Conservation (phyloP, 1,140 invertebrate species). For the Phenacoccus solenopsis region DNA sequence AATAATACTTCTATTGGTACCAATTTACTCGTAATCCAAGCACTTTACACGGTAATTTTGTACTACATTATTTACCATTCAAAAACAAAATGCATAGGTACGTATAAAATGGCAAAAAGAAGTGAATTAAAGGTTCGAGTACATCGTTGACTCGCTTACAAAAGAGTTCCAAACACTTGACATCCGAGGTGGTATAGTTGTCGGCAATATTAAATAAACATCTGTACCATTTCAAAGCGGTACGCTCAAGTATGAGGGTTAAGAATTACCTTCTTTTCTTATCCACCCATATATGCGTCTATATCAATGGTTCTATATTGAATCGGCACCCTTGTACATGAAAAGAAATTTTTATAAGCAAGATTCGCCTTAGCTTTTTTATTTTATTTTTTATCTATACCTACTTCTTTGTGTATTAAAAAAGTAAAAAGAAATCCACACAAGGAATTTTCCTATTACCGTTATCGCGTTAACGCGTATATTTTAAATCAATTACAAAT, state of each 20-base stretch:
- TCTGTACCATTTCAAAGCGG: not conserved
- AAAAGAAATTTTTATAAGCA: not conserved
- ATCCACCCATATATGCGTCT: not conserved
- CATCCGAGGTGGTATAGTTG: not conserved
- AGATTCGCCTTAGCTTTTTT: not conserved
- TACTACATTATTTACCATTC: too few relatives aligned
- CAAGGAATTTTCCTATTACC: too few relatives aligned
- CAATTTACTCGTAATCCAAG: too few relatives aligned
- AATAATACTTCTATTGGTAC: too few relatives aligned
- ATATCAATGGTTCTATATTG: constrained; percentile 4
- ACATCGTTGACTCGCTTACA: not conserved
- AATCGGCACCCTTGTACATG: not conserved
- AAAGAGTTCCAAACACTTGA: not conserved
- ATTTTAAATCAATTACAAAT: too few relatives aligned
- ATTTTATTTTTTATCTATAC: not conserved
- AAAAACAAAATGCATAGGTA: too few relatives aligned
- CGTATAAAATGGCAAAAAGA: not conserved
- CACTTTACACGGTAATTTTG: too few relatives aligned
- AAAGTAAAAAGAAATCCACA: too few relatives aligned
- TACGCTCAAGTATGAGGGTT: not conserved
- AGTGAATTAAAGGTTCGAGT: constrained; percentile 1
- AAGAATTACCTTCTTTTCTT: not conserved
- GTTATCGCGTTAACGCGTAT: too few relatives aligned
- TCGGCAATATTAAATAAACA: constrained; percentile 14
- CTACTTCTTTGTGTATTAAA: too few relatives aligned